A percentile compares a stretch with the other conserved stretches of the same genome.
Conservation (phyloP, 2,113 vertebrate genomes). For the Strix uralensis region DNA sequence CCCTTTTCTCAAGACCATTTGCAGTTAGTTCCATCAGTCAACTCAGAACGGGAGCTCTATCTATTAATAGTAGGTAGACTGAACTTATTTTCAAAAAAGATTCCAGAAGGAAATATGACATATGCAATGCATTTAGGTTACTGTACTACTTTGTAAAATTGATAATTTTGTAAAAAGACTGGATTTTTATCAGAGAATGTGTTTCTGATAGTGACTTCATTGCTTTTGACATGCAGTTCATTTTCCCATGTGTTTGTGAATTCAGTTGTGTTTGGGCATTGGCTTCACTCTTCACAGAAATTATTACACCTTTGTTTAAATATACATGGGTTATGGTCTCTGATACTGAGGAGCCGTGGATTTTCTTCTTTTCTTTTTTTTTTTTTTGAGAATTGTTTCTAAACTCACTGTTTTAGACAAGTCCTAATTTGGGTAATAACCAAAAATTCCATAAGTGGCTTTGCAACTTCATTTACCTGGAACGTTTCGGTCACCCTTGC, state of each 20-base stretch:
- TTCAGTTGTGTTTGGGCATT: neutral
- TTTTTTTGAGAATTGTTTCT: neutral
- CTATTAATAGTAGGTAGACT: conserved; percentile 81
- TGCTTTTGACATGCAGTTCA: neutral
- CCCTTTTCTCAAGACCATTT: conserved; percentile 76
- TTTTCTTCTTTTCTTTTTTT: neutral
- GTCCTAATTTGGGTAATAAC: neutral
- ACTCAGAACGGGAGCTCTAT: conserved; percentile 79
- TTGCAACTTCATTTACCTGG: neutral
- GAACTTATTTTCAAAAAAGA: neutral
- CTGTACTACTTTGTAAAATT: neutral
- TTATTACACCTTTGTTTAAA: neutral
- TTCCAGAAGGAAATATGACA: neutral
- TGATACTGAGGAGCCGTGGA: neutral
- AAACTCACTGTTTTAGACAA: neutral
- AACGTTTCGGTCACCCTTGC: neutral
- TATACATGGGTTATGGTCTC: neutral
- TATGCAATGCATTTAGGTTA: neutral
- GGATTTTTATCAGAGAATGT: neutral
- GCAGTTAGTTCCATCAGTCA: conserved; percentile 77
- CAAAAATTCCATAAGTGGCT: neutral
- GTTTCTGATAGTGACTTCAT: neutral
- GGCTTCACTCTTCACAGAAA: neutral
- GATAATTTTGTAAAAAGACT: neutral
- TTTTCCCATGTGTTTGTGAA: neutral